Conservation (phyloP, 2,888 invertebrate species). For the Craniophora ligustri region DNA sequence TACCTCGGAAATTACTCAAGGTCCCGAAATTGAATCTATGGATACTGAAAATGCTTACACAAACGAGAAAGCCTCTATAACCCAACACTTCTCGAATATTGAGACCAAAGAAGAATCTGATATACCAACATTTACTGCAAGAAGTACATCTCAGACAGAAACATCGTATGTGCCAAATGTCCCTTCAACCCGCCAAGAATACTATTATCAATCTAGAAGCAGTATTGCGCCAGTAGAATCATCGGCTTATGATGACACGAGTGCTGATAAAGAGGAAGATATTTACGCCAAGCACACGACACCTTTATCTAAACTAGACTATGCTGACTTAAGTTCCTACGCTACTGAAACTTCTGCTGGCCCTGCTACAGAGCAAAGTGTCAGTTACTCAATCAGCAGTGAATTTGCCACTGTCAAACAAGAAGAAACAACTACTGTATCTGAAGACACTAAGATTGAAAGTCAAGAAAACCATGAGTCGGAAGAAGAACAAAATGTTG, state of each 20-base stretch:
- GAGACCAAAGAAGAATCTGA: slow-evolving; percentile 64
- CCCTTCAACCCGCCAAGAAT: slow-evolving; percentile 65
- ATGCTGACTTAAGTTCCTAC: slow-evolving; percentile 59
- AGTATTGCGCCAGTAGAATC: slow-evolving; percentile 69
- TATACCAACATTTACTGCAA: slow-evolving; percentile 59
- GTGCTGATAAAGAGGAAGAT: slow-evolving; percentile 66
- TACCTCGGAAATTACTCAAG: slow-evolving; percentile 62
- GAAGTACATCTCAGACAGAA: slow-evolving; percentile 67
- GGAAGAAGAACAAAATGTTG: slow-evolving; percentile 69
- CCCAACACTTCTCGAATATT: slow-evolving; percentile 64
- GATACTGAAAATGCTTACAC: slow-evolving; percentile 84
- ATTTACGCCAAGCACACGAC: slow-evolving; percentile 65
- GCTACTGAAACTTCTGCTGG: slow-evolving; percentile 65
- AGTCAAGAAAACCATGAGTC: slow-evolving; percentile 55
- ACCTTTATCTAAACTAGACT: slow-evolving; percentile 60
- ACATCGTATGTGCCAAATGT: slow-evolving; percentile 66
- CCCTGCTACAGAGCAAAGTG: slow-evolving; percentile 66
- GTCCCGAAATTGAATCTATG: slow-evolving; percentile 64
- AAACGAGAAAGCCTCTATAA: slow-evolving; percentile 75
- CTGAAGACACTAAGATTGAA: slow-evolving; percentile 59
- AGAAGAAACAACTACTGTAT: slow-evolving; percentile 62
- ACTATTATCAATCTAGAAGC: slow-evolving; percentile 67
- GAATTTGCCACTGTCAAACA: slow-evolving; percentile 63
- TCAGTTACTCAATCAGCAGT: slow-evolving; percentile 62
- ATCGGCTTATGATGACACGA: slow-evolving; percentile 64